phyloP scores from a whole-genome alignment of 2,888 invertebrate genomes.

The Leptopterna dolabrata region DNA sequence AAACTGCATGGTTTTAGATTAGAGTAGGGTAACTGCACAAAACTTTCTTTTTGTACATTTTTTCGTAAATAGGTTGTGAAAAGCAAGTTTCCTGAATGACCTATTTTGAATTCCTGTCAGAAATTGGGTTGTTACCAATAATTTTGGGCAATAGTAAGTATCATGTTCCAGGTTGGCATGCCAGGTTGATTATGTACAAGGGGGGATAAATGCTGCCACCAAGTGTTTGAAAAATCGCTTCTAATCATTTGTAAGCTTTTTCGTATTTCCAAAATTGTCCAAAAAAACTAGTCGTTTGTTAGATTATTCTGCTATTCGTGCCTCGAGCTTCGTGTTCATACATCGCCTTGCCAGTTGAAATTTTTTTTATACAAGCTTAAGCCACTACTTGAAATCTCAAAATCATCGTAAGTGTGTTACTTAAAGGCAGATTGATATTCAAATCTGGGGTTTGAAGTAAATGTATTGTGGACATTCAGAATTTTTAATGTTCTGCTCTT shows the following conservation, averaged over 20 bases:
- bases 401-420: too few species aligned
- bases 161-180: neutral
- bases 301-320: neutral
- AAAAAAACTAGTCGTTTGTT: neutral
- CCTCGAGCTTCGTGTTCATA: neutral
- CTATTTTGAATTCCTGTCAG: neutral
- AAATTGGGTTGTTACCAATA: too few species aligned
- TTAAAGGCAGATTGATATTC: too few species aligned
- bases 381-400: too few species aligned
- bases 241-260: neutral
- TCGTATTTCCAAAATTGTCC: neutral
- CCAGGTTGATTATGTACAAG: neutral
- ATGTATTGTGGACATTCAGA: too few species aligned
- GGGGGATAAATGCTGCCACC: too few species aligned
- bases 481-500: too few species aligned
- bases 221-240: too few species aligned
- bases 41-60: neutral
- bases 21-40: neutral
- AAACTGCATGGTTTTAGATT: neutral
- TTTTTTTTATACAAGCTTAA: neutral
- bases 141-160: too few species aligned
- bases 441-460: too few species aligned
- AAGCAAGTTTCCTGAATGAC: neutral
- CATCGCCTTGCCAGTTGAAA: neutral
- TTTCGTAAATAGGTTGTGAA: neutral